phyloP scores from a whole-genome alignment of 1,140 invertebrate genomes.

The Campoletis sonorensis region DNA sequence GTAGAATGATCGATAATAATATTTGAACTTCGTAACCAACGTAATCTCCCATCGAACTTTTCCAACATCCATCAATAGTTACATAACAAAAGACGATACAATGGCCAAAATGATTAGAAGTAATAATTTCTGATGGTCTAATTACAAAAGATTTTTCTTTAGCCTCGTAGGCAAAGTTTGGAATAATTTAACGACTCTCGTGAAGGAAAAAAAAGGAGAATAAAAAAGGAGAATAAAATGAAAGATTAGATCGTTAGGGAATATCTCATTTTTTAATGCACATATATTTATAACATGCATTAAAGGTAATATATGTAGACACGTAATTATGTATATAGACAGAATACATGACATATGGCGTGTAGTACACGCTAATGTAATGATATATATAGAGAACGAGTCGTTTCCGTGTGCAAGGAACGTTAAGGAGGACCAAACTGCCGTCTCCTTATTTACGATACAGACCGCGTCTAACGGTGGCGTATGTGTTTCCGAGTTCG shows the following conservation, averaged over 20 bases:
- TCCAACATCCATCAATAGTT: no score
- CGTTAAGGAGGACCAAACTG: slow-evolving; percentile 42
- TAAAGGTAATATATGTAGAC: not conserved
- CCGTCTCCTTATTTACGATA: slow-evolving; percentile 48
- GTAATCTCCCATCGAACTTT: no score
- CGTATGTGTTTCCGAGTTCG: slow-evolving; percentile 5
- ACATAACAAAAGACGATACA: no score
- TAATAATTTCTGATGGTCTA: no score
- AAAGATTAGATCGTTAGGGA: not conserved
- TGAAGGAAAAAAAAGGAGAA: no score
- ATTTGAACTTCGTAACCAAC: no score
- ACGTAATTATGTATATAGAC: slow-evolving; percentile 1
- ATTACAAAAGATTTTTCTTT: no score
- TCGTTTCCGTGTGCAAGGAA: slow-evolving; percentile 41
- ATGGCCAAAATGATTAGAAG: no score
- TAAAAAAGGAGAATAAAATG: no score
- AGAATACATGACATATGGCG: not conserved
- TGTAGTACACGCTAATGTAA: slow-evolving; percentile 29
- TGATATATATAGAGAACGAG: slow-evolving; percentile 2
- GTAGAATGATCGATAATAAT: no score
- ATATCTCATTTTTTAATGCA: not conserved
- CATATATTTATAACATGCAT: not conserved
- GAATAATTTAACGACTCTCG: no score
- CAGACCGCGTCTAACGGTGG: slow-evolving; percentile 25
- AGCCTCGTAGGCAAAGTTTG: no score